phyloP scores from a whole-genome alignment of 2,888 invertebrate genomes.

The Brenthis ino region DNA sequence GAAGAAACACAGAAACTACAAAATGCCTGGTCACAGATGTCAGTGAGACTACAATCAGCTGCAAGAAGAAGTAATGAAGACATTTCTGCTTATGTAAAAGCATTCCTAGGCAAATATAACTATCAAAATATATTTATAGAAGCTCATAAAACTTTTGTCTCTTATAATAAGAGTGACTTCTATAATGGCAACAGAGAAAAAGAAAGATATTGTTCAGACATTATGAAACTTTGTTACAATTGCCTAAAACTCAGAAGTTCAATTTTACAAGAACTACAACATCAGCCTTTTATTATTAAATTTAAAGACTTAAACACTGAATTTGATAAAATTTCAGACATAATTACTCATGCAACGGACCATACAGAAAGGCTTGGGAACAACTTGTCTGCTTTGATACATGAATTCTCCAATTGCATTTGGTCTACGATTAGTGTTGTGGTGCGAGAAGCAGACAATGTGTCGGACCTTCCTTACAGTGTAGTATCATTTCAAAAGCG shows the following conservation, averaged over 20 bases:
- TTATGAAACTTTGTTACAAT: conserved; percentile 81
- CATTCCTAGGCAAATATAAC: conserved; percentile 67
- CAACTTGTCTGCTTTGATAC: conserved; percentile 56
- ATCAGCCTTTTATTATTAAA: conserved; percentile 70
- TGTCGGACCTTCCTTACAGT: conserved; percentile 70
- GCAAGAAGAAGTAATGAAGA: conserved; percentile 71
- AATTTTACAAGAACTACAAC: conserved; percentile 70
- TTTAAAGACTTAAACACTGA: conserved; percentile 71
- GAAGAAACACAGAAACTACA: conserved; percentile 72
- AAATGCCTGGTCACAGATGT: conserved; percentile 70
- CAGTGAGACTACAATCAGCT: conserved; percentile 71
- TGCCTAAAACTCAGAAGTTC: conserved; percentile 79
- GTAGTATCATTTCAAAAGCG: conserved; percentile 74
- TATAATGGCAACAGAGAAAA: conserved; percentile 65
- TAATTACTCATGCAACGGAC: conserved; percentile 63
- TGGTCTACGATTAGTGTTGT: conserved; percentile 72
- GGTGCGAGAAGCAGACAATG: conserved; percentile 61
- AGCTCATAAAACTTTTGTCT: conserved; percentile 69
- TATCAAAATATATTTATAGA: conserved; percentile 68
- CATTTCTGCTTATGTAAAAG: conserved; percentile 64
- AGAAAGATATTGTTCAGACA: conserved; percentile 74
- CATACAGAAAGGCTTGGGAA: conserved; percentile 62
- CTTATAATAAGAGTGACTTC: conserved; percentile 65
- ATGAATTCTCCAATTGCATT: conserved; percentile 64
- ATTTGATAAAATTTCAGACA: conserved; percentile 67